Evolutionary conservation across 2,113 vertebrate species (phyloP).

Genomic region (Thinocorus orbignyianus): DNA sequence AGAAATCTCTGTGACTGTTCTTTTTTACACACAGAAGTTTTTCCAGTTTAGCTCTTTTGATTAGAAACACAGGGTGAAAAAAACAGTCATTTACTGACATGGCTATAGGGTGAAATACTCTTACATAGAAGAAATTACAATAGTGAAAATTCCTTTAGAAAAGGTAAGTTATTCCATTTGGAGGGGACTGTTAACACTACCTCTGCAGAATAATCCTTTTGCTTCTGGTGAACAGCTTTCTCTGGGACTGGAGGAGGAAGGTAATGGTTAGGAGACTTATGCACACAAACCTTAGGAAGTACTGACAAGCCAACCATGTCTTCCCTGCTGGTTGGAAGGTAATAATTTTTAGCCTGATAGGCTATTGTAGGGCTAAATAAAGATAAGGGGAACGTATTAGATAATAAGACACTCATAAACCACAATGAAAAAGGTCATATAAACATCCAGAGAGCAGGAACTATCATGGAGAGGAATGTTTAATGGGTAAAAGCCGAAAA

Average conservation of each 20-base stretch:
- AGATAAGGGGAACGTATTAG: background rate
- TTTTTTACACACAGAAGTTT: background rate
- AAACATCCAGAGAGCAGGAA: background rate
- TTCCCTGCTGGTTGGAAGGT: background rate
- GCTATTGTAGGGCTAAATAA: background rate
- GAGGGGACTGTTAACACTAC: background rate
- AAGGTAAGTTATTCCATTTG: background rate
- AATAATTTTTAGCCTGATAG: background rate
- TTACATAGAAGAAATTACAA: background rate
- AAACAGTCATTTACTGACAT: background rate
- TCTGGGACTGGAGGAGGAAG: background rate
- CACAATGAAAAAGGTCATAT: background rate
- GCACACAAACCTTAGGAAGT: background rate
- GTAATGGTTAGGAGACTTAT: background rate
- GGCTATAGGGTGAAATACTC: background rate
- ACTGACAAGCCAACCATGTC: background rate
- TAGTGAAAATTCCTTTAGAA: background rate
- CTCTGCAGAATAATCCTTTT: background rate
- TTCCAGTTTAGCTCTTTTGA: background rate
- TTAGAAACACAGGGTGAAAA: background rate
- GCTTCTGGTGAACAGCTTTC: background rate
- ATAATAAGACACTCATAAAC: background rate
- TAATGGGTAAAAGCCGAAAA: background rate
- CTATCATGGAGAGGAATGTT: background rate
- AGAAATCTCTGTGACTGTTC: background rate